Evolutionary conservation across 1,140 invertebrate species (phyloP).

Genomic region (Zaprionus ghesquierei): DNA sequence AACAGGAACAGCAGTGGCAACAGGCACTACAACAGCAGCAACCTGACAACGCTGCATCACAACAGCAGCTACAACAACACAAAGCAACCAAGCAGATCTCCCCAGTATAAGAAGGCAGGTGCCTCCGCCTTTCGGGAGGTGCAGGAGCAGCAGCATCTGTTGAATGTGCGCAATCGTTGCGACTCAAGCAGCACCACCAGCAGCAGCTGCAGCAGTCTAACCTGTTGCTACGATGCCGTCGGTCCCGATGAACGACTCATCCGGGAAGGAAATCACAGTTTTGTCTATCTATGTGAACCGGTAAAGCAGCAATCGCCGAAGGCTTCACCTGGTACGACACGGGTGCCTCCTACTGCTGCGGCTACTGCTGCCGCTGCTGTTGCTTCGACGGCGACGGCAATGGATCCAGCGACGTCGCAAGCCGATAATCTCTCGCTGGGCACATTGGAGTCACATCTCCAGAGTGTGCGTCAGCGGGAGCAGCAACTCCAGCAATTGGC

Average conservation of each 20-base stretch:
- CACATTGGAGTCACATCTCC: not conserved
- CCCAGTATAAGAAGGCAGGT: not conserved
- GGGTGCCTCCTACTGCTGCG: no score
- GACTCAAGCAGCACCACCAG: not conserved
- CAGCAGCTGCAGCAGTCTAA: not conserved
- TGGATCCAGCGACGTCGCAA: not conserved
- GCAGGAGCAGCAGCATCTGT: not conserved
- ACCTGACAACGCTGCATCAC: not conserved
- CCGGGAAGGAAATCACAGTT: slow-evolving; percentile 58
- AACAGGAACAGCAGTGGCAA: not conserved
- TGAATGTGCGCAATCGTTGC: not conserved
- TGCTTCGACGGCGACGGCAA: not conserved
- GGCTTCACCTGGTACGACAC: no score
- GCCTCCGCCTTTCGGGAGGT: not conserved
- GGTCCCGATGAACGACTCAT: not conserved
- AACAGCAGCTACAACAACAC: not conserved
- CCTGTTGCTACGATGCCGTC: not conserved
- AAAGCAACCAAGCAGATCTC: not conserved
- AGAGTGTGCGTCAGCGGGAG: slow-evolving; percentile 41
- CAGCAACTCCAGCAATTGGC: slow-evolving; percentile 1
- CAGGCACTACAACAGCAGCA: not conserved
- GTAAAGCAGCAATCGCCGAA: not conserved
- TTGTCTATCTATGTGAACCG: slow-evolving; percentile 63
- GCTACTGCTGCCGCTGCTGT: no score
- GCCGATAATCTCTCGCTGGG: not conserved